Evolutionary conservation across 2,113 vertebrate species (phyloP), one percentile per base, ranked within the genome.

Genomic region (Petaurus breviceps): DNA sequence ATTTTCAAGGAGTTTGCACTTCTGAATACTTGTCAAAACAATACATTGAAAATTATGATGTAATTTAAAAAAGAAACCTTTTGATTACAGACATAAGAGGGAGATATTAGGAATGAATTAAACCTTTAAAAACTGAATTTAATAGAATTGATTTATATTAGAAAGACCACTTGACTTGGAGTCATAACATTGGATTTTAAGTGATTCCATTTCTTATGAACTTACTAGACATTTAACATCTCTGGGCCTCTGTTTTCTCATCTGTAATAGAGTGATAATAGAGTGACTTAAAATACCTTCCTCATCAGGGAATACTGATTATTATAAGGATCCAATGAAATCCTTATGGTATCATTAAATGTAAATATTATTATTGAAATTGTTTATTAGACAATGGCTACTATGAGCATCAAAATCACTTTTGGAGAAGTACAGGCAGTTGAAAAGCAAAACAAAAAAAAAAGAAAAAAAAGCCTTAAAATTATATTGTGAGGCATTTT

Each of bases 51-150:
- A n/a, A 77, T 77, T n/a, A n/a, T 1, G n/a, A 77, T n/a, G 37
- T 77, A 77, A n/a, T 77, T n/a, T 7, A 22, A 77, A 77, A 68
- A 10, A n/a, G 2, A 55, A 10, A 57, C 26, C 14, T n/a, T 77
- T n/a, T 77, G 68, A 77, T 77, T 0, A 61, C 28, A 77, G 37
- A 37, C 28, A 31, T 37, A 57, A 57, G 25, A 57, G 26, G 12
- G 37, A n/a, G 68, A 8, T 1, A 77, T 77, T 19, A 49, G 19
- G 1, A 77, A n/a, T 77, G 6, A 37, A n/a, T 96, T 91, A 53
- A 61, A 95, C 37, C 89, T 96, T 61, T 77, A 16, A 61, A 54
- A 53, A 47, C 77, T 55, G 49, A 50, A 24, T 94, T 94, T 77
- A 77, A 28, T 57, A 16, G 90, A 92, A 93, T 2, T 51, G 1